phyloP scores from a whole-genome alignment of 1,140 invertebrate genomes.

The Dreissena polymorpha region DNA sequence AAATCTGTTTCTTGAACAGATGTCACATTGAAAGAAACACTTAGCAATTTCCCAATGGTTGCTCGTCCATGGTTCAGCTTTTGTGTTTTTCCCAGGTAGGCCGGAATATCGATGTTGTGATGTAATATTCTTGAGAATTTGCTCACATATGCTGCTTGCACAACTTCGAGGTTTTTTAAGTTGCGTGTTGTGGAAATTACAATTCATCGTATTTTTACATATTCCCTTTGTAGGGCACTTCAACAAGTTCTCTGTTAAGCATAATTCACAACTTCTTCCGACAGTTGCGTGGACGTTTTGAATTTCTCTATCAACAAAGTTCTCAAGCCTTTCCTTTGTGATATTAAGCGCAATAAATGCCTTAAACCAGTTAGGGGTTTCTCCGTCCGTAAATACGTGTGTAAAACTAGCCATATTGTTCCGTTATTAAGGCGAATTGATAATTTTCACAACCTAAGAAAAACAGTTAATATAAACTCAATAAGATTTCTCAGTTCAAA shows the following conservation, averaged over 20 bases:
- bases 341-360: background rate
- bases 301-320: background rate
- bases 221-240: background rate
- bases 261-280: background rate
- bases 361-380: constrained; percentile 6
- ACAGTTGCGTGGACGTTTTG: background rate
- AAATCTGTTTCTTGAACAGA: background rate
- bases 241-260: background rate
- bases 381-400: background rate
- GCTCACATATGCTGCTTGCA: background rate
- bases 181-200: no score
- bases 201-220: background rate
- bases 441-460: no score
- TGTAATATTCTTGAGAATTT: background rate
- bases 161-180: background rate
- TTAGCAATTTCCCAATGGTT: constrained; percentile 6
- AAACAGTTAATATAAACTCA: no score
- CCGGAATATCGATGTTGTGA: background rate
- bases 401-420: no score
- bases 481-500: no score
- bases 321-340: background rate
- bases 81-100: background rate
- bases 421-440: no score
- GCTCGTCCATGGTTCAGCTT: background rate
- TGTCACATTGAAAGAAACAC: background rate